phyloP scores from a whole-genome alignment of 1,140 invertebrate species.

The Eriosoma lanigerum region DNA sequence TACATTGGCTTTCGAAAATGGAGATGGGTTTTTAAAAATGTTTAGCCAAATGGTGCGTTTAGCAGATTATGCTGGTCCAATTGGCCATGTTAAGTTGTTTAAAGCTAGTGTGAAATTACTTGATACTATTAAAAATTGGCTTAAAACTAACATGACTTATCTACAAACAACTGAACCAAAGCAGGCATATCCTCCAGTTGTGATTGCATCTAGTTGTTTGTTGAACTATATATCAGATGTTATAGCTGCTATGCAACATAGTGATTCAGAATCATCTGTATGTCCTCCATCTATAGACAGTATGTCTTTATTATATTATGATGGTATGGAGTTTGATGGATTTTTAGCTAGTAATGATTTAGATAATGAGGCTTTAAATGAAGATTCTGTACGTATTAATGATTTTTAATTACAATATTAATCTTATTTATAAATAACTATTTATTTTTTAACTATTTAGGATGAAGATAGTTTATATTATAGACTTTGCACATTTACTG shows the following conservation, averaged over 20 bases:
- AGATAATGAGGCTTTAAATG: conserved; percentile 9
- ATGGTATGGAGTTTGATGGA: conserved; percentile 45
- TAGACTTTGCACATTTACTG: conserved; percentile 94
- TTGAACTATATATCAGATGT: conserved; percentile 34
- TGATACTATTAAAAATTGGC: conserved; percentile 39
- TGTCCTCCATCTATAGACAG: conserved; percentile 14
- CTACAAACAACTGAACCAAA: conserved; percentile 5
- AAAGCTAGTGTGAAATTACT: conserved; percentile 61
- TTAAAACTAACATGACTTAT: neutral
- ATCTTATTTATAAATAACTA: neutral
- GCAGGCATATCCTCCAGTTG: conserved; percentile 14
- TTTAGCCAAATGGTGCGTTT: conserved; percentile 81
- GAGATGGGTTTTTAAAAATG: conserved; percentile 78
- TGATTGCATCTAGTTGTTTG: conserved; percentile 39
- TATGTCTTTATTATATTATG: conserved; percentile 42
- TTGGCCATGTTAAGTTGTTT: conserved; percentile 78
- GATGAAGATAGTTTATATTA: conserved; percentile 93
- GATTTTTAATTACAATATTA: too few species aligned
- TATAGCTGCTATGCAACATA: conserved; percentile 19
- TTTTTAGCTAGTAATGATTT: conserved; percentile 33
- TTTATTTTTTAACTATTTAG: conserved; percentile 58
- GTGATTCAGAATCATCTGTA: neutral
- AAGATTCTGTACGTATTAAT: conserved; percentile 36
- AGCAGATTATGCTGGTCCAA: conserved; percentile 75
- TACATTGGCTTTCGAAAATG: conserved; percentile 56